Conservation (phyloP, 92 coral and sea anemone genomes). For the Anthopleura xanthogrammica region DNA sequence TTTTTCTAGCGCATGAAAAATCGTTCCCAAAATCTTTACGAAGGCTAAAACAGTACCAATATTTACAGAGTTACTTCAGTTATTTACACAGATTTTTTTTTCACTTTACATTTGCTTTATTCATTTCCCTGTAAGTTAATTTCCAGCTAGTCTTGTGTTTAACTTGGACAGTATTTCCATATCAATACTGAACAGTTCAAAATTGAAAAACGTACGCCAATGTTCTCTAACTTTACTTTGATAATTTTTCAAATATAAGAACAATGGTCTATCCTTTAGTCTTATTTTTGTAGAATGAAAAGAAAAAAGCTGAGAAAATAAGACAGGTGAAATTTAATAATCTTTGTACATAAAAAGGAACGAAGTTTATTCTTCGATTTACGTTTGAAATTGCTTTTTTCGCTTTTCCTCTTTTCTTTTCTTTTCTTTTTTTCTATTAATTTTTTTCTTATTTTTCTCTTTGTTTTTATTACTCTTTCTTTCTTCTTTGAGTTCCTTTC, state of each 20-base stretch:
- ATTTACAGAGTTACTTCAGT: not conserved
- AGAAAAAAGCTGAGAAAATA: not conserved
- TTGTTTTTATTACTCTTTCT: no score
- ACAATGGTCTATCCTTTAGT: not conserved
- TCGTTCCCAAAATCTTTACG: not conserved
- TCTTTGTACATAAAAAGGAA: not conserved
- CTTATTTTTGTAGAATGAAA: not conserved
- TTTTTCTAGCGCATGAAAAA: not conserved
- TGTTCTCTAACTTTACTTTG: not conserved
- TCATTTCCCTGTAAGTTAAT: not conserved
- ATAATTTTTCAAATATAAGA: not conserved
- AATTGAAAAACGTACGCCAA: not conserved
- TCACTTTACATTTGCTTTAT: not conserved
- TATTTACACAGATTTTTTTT: constrained; percentile 19
- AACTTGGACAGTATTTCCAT: not conserved
- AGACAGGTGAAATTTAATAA: not conserved
- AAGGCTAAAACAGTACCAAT: not conserved
- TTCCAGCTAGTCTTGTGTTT: not conserved
- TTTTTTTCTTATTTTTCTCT: no score
- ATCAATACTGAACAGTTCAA: not conserved
- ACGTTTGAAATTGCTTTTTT: no score
- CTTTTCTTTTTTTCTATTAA: no score
- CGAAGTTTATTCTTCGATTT: no score
- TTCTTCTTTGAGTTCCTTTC: no score
- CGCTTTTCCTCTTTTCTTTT: no score